Percentiles rank a stretch among this genome's conserved stretches.
phyloP scores from a whole-genome alignment of 2,113 vertebrate species.

The Sorex araneus region DNA sequence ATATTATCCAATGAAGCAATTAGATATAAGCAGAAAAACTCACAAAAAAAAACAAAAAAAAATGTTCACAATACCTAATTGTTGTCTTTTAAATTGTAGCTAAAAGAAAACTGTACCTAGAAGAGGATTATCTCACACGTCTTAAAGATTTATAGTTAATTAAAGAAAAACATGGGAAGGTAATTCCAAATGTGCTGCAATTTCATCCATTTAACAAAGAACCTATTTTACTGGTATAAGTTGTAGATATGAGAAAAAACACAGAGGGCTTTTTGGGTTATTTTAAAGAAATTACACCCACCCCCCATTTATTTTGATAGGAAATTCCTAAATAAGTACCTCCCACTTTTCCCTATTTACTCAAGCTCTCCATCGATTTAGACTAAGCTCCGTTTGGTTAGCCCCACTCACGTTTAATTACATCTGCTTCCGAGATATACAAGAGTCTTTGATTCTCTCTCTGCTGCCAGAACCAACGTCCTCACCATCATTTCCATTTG shows the following conservation, averaged over 20 bases:
- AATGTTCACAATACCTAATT: conserved; percentile 68
- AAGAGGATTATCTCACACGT: conserved; percentile 76
- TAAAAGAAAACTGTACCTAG: conserved; percentile 73
- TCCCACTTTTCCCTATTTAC: not conserved
- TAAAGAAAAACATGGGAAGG: conserved; percentile 76
- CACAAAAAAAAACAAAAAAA: conserved; percentile 66
- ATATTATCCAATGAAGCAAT: conserved; percentile 73
- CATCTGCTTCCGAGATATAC: not conserved
- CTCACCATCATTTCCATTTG: not conserved
- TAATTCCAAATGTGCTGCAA: conserved; percentile 74
- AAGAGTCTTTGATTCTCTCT: not conserved
- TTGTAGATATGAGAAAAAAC: conserved; percentile 53
- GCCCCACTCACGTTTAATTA: not conserved
- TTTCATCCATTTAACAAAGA: conserved; percentile 80
- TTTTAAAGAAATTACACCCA: conserved; percentile 60
- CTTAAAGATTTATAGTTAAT: conserved; percentile 84
- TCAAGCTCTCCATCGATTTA: not conserved
- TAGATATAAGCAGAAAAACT: conserved; percentile 65
- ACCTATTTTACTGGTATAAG: conserved; percentile 71
- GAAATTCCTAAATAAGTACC: not conserved
- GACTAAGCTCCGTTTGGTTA: too few relatives aligned
- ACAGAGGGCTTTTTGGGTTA: not conserved
- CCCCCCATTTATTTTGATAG: conserved; percentile 48
- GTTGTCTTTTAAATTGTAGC: conserved; percentile 77
- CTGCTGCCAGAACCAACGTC: not conserved